Conservation (phyloP, 2,888 invertebrate genomes). For the Limenitis camilla region DNA sequence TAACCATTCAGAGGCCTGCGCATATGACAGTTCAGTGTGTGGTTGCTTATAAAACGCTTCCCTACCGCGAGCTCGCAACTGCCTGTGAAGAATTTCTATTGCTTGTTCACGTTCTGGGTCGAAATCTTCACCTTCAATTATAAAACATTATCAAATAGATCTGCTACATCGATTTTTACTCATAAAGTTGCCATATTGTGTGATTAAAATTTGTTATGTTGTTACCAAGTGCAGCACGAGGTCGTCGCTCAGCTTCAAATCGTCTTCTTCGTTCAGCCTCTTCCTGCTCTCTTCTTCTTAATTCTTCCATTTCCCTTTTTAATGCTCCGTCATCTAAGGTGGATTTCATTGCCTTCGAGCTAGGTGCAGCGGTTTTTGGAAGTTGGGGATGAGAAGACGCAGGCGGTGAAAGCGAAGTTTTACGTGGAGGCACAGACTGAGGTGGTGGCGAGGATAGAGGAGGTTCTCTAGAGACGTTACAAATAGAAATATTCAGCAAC, state of each 20-base stretch:
- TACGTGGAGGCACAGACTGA: no score
- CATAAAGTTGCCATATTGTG: neutral
- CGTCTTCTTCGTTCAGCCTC: neutral
- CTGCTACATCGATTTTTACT: no score
- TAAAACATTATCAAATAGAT: neutral
- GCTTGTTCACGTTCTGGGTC: slow-evolving; percentile 42
- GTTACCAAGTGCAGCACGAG: neutral
- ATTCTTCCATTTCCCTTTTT: neutral
- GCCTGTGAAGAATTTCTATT: slow-evolving; percentile 36
- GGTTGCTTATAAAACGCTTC: slow-evolving; percentile 49
- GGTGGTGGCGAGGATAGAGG: no score
- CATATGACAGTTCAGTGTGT: slow-evolving; percentile 41
- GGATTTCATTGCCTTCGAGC: neutral
- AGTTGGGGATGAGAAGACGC: neutral
- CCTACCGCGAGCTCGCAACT: slow-evolving; percentile 38
- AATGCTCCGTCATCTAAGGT: neutral
- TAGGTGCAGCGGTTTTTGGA: neutral
- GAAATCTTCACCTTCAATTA: slow-evolving; percentile 22
- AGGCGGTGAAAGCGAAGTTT: neutral
- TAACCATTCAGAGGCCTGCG: slow-evolving; percentile 46
- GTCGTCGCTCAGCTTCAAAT: neutral
- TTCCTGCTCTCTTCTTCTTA: neutral
- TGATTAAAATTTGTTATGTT: neutral
- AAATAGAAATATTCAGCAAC: no score
- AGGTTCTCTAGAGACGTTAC: no score